These are phyloP conservation scores for Chaetops frenatus DNA, from an alignment of 2,113 vertebrate genomes.

Conservation along the genomic window DNA sequence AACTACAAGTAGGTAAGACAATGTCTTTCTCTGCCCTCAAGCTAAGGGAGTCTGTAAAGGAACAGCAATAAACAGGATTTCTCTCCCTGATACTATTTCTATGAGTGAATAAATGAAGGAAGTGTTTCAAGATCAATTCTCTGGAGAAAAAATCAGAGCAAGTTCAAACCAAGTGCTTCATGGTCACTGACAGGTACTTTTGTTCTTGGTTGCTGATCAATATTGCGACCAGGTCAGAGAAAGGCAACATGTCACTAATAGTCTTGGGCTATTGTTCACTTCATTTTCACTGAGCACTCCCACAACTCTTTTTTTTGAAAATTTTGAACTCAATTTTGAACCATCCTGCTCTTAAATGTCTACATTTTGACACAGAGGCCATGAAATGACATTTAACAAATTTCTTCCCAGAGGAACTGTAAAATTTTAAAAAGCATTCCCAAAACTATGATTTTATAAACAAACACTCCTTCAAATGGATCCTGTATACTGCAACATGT, in stretches of 20 bases:
- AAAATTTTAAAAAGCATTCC: neutral
- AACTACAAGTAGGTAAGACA: neutral
- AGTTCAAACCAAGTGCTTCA: neutral
- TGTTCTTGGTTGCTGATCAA: neutral
- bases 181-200: neutral
- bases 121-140: neutral
- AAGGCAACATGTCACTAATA: fast-evolving
- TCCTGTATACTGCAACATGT: neutral
- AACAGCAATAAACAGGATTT: neutral
- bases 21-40: neutral
- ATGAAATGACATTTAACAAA: neutral
- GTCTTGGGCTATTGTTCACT: neutral
- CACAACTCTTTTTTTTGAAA: neutral
- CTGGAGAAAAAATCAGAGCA: neutral
- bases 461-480: neutral
- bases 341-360: neutral
- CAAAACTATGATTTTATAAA: neutral
- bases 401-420: neutral
- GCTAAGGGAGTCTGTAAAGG: neutral
- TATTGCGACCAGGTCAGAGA: neutral
- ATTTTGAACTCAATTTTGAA: neutral
- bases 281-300: neutral
- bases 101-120: neutral
- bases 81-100: neutral
- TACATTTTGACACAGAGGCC: neutral